Evolutionary conservation across 2,113 vertebrate genomes (phyloP).

Genomic region (Casuarius casuarius): DNA sequence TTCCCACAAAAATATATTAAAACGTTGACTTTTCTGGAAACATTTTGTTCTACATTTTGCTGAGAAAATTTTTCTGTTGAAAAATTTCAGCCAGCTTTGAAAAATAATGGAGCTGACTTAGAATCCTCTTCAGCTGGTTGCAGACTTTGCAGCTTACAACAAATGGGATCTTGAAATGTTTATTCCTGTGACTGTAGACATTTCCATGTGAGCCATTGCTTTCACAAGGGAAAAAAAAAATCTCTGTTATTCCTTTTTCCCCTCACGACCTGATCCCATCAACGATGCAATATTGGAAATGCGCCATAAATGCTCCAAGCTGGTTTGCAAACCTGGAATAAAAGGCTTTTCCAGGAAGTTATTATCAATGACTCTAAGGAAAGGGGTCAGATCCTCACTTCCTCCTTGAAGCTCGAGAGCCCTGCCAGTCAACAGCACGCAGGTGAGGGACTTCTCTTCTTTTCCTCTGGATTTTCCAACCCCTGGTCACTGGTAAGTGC

Average conservation of each 20-base stretch:
- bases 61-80: constrained; percentile 47
- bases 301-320: constrained; percentile 32
- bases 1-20: constrained; percentile 39
- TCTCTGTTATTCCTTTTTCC: constrained; percentile 6
- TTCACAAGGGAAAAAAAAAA: constrained; percentile 24
- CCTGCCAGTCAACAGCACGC: background rate
- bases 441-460: constrained; percentile 21
- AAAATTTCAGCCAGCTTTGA: constrained; percentile 43
- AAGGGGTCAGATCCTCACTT: constrained; percentile 69
- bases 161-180: background rate
- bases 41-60: constrained; percentile 21
- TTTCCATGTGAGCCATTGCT: constrained; percentile 8
- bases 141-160: background rate
- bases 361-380: constrained; percentile 73
- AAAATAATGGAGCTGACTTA: background rate
- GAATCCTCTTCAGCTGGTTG: constrained; percentile 9
- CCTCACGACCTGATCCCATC: constrained; percentile 55
- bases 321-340: constrained; percentile 58
- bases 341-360: constrained; percentile 77
- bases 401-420: background rate
- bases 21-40: constrained; percentile 40
- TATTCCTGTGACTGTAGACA: background rate
- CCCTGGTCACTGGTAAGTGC: rapidly evolving
- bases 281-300: constrained; percentile 41
- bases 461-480: background rate